Conservation (phyloP, 2,113 vertebrate genomes). For the Oncorhynchus keta region DNA sequence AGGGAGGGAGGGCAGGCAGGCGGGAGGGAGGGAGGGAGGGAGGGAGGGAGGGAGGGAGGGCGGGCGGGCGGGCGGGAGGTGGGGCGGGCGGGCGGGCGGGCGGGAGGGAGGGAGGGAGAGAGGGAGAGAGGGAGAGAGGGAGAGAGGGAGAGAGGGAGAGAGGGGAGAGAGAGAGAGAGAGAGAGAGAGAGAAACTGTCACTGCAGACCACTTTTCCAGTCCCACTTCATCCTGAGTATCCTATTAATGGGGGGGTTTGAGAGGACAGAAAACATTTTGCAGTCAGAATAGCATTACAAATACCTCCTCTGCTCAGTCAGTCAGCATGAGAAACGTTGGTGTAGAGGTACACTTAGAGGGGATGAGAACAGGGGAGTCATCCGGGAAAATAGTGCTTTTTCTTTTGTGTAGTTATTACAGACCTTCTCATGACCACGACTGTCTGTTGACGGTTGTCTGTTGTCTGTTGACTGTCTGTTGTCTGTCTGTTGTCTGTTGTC, state of each 20-base stretch:
- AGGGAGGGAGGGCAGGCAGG: no score
- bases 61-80: no score
- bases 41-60: no score
- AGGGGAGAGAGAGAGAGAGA: neutral
- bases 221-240: neutral
- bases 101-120: no score
- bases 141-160: neutral
- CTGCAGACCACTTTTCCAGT: neutral
- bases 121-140: neutral
- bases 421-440: neutral
- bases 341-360: no score
- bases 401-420: neutral
- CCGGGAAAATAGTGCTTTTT: neutral
- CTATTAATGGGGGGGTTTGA: neutral
- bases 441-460: neutral
- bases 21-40: neutral
- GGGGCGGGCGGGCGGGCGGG: no score
- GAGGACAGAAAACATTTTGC: neutral
- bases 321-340: no score
- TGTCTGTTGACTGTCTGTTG: neutral
- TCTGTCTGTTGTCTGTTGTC: no score
- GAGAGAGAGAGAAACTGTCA: neutral
- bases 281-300: neutral
- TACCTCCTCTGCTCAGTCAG: neutral
- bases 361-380: no score